Conservation (phyloP, 1,140 invertebrate species). For the Dryas iulia region DNA sequence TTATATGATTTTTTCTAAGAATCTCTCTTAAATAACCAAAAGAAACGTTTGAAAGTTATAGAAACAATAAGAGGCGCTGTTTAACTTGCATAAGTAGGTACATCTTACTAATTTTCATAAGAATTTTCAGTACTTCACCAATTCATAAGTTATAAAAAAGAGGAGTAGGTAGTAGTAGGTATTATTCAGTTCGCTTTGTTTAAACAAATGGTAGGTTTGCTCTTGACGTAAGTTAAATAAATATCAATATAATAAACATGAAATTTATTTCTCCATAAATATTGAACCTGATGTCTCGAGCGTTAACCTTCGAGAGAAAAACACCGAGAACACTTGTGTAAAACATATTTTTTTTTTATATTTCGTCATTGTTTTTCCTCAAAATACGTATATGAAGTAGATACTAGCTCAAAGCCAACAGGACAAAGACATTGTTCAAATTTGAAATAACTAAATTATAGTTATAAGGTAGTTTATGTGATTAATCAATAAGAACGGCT, state of each 20-base stretch:
- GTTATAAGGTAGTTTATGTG: no score
- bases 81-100: no score
- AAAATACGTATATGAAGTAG: background rate
- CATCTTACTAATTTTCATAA: no score
- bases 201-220: conserved; percentile 23
- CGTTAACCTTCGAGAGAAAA: background rate
- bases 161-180: no score
- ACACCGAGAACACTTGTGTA: conserved; percentile 9
- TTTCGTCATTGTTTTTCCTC: background rate
- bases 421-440: background rate
- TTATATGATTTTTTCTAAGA: no score
- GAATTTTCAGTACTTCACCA: no score
- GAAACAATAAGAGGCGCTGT: no score
- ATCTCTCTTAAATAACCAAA: no score
- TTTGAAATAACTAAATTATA: background rate
- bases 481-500: no score
- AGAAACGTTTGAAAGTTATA: no score
- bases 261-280: background rate
- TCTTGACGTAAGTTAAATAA: conserved; percentile 31
- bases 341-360: conserved; percentile 16
- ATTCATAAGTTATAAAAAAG: no score
- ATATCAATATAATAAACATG: conserved; percentile 1
- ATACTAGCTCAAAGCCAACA: background rate
- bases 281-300: background rate
- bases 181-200: no score